Percentiles rank a stretch among this genome's conserved stretches.
Evolutionary conservation across 2,888 invertebrate species (phyloP).

Genomic region (Silvanus unidentatus): DNA sequence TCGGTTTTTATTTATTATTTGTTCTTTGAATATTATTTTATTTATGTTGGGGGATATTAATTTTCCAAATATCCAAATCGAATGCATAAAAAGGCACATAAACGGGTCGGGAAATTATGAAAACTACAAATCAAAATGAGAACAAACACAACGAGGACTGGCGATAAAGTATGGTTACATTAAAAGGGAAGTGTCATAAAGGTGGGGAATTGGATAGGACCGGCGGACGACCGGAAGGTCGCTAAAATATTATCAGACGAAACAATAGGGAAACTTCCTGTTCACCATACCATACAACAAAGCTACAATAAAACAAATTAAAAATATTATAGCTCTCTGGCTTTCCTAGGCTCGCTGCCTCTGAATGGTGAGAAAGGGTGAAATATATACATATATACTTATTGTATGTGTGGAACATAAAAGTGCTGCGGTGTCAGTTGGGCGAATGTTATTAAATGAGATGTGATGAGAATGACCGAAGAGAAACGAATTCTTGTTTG

Average conservation of each 20-base stretch:
- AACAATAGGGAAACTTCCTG: conserved; percentile 43
- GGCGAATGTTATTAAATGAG: conserved; percentile 37
- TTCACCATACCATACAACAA: conserved; percentile 38
- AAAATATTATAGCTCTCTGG: conserved; percentile 35
- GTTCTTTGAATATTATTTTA: too few relatives aligned
- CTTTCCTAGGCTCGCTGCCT: background rate
- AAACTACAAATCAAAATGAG: conserved; percentile 36
- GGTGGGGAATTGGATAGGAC: conserved; percentile 30
- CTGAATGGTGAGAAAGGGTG: conserved; percentile 22
- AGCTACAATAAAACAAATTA: conserved; percentile 43
- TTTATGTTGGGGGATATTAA: too few relatives aligned
- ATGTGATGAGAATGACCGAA: conserved; percentile 32
- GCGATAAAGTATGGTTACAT: conserved; percentile 36
- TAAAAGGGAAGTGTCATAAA: conserved; percentile 40
- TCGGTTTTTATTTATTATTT: too few relatives aligned
- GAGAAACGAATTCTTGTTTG: conserved; percentile 16
- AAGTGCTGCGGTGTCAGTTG: conserved; percentile 35
- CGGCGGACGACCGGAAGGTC: conserved; percentile 38
- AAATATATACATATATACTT: conserved; percentile 20
- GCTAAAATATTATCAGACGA: conserved; percentile 43
- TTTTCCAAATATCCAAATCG: too few relatives aligned
- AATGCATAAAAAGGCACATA: conserved; percentile 2
- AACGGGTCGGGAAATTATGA: conserved; percentile 28
- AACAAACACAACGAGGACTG: conserved; percentile 26
- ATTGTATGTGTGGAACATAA: conserved; percentile 22